These are phyloP conservation scores for Arctocebus calabarensis DNA, from an alignment of 2,797 vertebrate genomes.

Conservation along the genomic window DNA sequence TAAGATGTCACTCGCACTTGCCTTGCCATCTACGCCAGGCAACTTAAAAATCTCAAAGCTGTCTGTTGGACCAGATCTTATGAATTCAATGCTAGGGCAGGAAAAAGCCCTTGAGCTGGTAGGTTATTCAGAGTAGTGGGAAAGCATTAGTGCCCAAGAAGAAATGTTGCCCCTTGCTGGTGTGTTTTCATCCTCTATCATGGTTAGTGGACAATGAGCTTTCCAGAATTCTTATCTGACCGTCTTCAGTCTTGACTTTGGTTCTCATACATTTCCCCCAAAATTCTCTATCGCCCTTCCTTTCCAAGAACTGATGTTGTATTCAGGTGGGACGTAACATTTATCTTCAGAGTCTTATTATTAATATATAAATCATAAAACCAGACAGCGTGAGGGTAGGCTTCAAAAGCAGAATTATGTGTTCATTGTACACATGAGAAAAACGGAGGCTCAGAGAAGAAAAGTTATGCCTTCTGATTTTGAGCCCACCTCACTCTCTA, in stretches of 20 bases:
- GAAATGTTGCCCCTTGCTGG: background rate
- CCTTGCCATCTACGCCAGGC: background rate
- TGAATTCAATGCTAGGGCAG: background rate
- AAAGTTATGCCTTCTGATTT: background rate
- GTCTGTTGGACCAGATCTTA: background rate
- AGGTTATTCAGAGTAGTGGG: background rate
- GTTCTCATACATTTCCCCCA: background rate
- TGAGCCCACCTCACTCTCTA: background rate
- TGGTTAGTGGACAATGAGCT: background rate
- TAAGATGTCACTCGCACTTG: background rate
- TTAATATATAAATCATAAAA: conserved; percentile 13
- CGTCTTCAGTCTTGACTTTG: background rate
- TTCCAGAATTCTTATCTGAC: conserved; percentile 29
- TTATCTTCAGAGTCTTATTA: conserved; percentile 16
- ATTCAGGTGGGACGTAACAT: background rate
- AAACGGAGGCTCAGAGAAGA: conserved; percentile 9
- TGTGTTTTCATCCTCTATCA: background rate
- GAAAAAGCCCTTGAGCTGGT: background rate
- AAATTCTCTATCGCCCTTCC: background rate
- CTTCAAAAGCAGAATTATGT: conserved; percentile 17
- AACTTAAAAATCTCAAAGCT: conserved; percentile 47
- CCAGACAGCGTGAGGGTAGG: background rate
- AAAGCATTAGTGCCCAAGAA: background rate
- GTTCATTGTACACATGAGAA: conserved; percentile 13
- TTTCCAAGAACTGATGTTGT: conserved; percentile 39